Evolutionary conservation across 2,888 invertebrate genomes (phyloP), one percentile per base, ranked within the genome.

Genomic region (Acleris emargana): DNA sequence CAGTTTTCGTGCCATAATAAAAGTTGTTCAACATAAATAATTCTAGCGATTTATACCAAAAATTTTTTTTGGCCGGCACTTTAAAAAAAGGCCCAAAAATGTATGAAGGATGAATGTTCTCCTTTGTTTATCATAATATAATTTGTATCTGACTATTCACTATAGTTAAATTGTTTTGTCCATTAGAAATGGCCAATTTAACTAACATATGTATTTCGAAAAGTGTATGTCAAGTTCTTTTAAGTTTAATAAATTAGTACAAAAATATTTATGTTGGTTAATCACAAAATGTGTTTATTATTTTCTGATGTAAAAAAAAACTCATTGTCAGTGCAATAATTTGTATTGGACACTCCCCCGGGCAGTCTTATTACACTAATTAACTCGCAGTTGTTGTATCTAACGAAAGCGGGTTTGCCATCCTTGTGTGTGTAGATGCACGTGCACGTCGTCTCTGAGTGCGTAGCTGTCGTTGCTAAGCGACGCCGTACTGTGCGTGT

Each of bases 181-280:
- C 64, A 73, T 64, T 47, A 47, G 28, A 67, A 63, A 75, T 79
- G 78, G 80, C 74, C 73, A 76, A 79, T 78, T 62, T 66, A 66
- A 71, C 38, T 66, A 66, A 71, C 38, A 62, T 69, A 73, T 69
- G 68, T 68, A 68, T 70, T 68, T 68, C 74, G 78, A 76, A 81
- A 78, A 72, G 71, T 66, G 77, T 76, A 76, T 64, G 66, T 68
- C 79, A 76, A 73, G 71, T 75, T 77, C 69, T 77, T 73, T 79
- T 88, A 84, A 80, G 84, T 87, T 87, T 73, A 83, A 81, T 84
- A 77, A 77, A 79, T 87, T 87, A 89, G 90, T 91, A 91, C 91
- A 91, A 91, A 90, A 78, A 78, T 75, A 75, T 76, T 72, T 74
- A 73, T 74, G 68, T 69, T 77, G 54, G 64, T 64, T 64, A 59